Evolutionary conservation across 2,888 invertebrate genomes (phyloP).

Genomic region (Lycia hirtaria): DNA sequence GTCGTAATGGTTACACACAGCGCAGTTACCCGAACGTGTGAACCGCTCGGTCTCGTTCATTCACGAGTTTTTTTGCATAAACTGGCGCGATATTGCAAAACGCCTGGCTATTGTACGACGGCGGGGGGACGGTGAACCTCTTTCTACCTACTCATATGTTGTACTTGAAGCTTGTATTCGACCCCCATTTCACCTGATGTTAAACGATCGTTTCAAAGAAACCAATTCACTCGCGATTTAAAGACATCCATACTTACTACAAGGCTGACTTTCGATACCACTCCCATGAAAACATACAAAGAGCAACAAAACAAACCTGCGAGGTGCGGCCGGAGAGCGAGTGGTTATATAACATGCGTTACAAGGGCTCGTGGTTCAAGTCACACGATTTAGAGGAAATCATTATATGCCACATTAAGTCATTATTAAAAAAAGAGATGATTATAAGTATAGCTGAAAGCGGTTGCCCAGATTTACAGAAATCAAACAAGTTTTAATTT

Average conservation of each 20-base stretch:
- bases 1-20: conserved; percentile 46
- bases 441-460: too few species aligned
- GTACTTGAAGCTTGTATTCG: too few species aligned
- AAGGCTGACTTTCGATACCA: not conserved
- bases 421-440: too few species aligned
- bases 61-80: conserved; percentile 45
- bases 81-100: conserved; percentile 43
- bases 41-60: conserved; percentile 37
- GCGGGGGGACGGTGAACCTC: conserved; percentile 3
- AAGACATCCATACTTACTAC: too few species aligned
- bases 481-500: too few species aligned
- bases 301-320: conserved; percentile 22
- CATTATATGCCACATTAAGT: too few species aligned
- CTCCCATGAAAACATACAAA: not conserved
- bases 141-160: too few species aligned
- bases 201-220: too few species aligned
- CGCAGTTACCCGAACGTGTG: conserved; percentile 46
- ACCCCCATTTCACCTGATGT: too few species aligned
- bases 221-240: too few species aligned
- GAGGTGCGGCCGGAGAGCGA: conserved; percentile 5
- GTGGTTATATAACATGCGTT: conserved; percentile 23
- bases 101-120: conserved; percentile 41
- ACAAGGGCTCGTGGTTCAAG: conserved; percentile 9
- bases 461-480: too few species aligned
- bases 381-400: not conserved